Conservation (phyloP, 2,113 vertebrate species). For the Cygnus buccinator region DNA sequence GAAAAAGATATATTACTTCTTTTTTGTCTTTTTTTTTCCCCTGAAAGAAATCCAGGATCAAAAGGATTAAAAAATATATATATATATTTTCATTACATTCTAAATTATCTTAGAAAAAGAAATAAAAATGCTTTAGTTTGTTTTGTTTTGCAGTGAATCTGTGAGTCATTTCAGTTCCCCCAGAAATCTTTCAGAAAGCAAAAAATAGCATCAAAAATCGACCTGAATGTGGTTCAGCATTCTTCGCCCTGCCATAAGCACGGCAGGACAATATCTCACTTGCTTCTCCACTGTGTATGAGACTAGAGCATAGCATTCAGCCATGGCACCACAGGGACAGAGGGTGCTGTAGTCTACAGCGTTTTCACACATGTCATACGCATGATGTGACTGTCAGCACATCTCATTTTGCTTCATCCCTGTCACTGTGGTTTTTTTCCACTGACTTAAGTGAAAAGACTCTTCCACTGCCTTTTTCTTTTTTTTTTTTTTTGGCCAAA, state of each 20-base stretch:
- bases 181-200: not conserved
- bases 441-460: not conserved
- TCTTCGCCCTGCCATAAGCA: not conserved
- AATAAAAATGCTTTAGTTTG: fast-evolving
- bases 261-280: not conserved
- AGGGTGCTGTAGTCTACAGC: not conserved
- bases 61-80: not conserved
- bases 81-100: not conserved
- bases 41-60: not conserved
- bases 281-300: not conserved
- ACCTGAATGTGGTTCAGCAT: not conserved
- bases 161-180: not conserved
- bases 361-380: not conserved
- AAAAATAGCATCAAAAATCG: not conserved
- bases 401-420: not conserved
- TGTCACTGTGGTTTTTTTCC: not conserved
- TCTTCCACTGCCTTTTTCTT: not conserved
- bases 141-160: not conserved
- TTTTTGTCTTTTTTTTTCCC: not conserved
- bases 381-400: not conserved
- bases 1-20: not conserved
- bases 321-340: not conserved
- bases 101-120: not conserved
- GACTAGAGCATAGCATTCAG: not conserved
- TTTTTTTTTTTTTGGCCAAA: not conserved